phyloP scores from a whole-genome alignment of 1,140 invertebrate species.

The Zaprionus davidi region DNA sequence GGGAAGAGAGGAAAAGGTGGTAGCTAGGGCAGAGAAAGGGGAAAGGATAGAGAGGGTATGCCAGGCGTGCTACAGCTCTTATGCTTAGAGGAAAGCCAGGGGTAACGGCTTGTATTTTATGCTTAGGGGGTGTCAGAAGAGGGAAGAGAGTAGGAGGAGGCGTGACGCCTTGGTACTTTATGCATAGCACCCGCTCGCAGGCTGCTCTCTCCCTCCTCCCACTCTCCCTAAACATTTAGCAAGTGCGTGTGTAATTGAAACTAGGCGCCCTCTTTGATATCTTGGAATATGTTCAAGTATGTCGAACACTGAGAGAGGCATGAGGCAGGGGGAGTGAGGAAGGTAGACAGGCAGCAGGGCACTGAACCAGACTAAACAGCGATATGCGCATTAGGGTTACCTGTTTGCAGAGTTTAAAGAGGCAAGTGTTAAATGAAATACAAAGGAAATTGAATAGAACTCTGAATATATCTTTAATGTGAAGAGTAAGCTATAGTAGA shows the following conservation, averaged over 20 bases:
- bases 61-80: background rate
- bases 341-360: background rate
- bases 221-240: conserved; percentile 38
- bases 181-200: conserved; percentile 30
- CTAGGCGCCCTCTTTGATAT: conserved; percentile 51
- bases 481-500: no score
- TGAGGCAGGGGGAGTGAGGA: background rate
- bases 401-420: background rate
- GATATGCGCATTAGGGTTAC: conserved; percentile 24
- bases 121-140: background rate
- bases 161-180: conserved; percentile 28
- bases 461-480: no score
- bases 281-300: conserved; percentile 7
- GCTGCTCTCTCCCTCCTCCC: background rate
- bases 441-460: no score
- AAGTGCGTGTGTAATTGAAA: conserved; percentile 82
- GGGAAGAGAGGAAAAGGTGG: no score
- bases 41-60: background rate
- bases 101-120: background rate
- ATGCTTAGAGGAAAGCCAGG: background rate
- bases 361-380: conserved; percentile 28
- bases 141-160: background rate
- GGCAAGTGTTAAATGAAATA: no score
- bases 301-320: background rate
- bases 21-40: no score